phyloP scores from a whole-genome alignment of 2,113 vertebrate species.

The Bubalus kerabau region DNA sequence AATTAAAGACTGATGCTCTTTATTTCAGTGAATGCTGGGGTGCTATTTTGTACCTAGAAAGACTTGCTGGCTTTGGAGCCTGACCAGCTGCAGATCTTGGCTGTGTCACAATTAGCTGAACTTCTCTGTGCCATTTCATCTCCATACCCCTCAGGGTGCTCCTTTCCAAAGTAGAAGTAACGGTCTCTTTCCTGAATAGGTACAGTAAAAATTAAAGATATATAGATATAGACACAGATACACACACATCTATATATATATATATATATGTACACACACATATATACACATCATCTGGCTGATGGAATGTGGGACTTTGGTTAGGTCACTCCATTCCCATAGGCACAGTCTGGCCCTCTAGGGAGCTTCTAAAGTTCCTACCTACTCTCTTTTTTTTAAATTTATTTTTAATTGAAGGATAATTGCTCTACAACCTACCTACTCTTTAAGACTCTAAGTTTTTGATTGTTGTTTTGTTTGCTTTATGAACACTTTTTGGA shows the following conservation, averaged over 20 bases:
- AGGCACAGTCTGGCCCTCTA: background rate
- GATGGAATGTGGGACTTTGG: background rate
- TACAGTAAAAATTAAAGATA: background rate
- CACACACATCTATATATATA: background rate
- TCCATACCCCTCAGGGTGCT: background rate
- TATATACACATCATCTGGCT: background rate
- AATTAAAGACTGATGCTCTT: background rate
- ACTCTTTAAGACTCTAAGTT: background rate
- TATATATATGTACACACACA: background rate
- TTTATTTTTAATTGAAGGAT: background rate
- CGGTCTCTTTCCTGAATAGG: background rate
- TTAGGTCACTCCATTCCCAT: background rate
- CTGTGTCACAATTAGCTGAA: background rate
- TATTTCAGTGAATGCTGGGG: background rate
- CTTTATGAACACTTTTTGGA: background rate
- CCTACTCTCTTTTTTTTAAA: background rate
- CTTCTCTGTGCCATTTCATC: background rate
- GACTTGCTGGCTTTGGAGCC: background rate
- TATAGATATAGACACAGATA: background rate
- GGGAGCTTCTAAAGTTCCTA: background rate
- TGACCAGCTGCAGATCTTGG: background rate
- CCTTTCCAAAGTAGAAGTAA: background rate
- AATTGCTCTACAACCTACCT: background rate
- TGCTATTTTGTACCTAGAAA: background rate
- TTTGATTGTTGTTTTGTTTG: background rate